Evolutionary conservation across 1,140 invertebrate genomes (phyloP).

Genomic region (Rhopalosiphum maidis): DNA sequence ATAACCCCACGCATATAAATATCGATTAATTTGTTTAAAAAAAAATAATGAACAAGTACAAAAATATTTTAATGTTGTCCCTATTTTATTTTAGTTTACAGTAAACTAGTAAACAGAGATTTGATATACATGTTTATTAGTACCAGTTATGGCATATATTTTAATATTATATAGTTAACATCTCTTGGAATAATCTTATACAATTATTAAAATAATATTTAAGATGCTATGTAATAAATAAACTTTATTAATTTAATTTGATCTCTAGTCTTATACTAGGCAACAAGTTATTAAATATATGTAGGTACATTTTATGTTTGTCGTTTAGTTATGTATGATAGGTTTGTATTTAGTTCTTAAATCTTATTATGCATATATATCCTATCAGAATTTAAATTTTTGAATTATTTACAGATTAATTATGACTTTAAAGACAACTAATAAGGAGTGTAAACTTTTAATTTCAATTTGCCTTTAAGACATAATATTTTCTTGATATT

Average conservation of each 20-base stretch:
- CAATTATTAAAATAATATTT: constrained; percentile 3
- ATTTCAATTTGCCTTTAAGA: constrained; percentile 31
- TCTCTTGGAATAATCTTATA: neutral
- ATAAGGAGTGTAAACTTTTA: constrained; percentile 22
- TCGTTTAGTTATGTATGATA: neutral
- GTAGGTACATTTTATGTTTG: neutral
- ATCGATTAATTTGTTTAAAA: neutral
- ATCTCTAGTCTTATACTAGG: neutral
- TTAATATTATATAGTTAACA: neutral
- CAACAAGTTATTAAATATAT: neutral
- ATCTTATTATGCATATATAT: neutral
- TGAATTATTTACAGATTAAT: neutral
- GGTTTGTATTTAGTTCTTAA: neutral
- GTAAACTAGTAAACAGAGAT: neutral
- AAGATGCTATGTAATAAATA: constrained; percentile 3
- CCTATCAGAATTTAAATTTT: neutral
- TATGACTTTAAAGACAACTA: neutral
- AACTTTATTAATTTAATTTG: neutral
- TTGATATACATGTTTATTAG: neutral
- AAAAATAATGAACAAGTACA: neutral
- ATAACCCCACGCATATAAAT: neutral
- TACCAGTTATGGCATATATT: neutral
- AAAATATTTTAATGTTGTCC: neutral
- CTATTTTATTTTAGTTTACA: neutral
- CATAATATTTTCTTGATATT: neutral